Evolutionary conservation across 2,113 vertebrate genomes (phyloP), one percentile per base, ranked within the genome.

Genomic region (Sorex fumeus): DNA sequence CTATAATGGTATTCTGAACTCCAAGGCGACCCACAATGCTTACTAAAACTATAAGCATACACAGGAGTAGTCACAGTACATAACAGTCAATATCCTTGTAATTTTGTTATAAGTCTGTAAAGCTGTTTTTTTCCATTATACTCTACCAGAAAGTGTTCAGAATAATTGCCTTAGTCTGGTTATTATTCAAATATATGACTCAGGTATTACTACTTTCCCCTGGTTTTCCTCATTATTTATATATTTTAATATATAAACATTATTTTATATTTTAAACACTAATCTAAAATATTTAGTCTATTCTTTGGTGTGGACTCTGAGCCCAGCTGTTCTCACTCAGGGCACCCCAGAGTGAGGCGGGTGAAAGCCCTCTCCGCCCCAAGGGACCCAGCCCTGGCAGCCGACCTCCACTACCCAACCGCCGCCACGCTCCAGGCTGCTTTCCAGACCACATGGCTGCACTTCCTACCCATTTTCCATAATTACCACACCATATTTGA

Each of bases 21-120:
- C 93, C 30, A 82, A 81, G 74, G 95, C 93, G 30, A 70, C 75
- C 92, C 80, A 69, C 81, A 93, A 90, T 91, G 80, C 86, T 97
- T 79, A 62, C 30, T 92, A 93, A 93, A 95, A 93, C 93, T 92
- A 74, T 62, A 94, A 94, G 90, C 66, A 95, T 95, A 77, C 53
- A 10, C 79, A 72, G 32, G 79, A 75, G 90, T 80, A 93, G 95
- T 95, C 88, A 87, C 40, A 81, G 72, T 53, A 74, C 67, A 88
- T 28, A 76, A 66, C 27, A 93, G 50, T 75, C 93, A 95, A 92
- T 81, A 92, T 86, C 72, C 62, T 92, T 80, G 32, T 93, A 83
- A 96, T 95, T 96, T 93, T 95, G 62, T 78, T 71, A 67, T 92
- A 96, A 97, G 93, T 93, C 62, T 84, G 6, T 40, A 90, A 94